Evolutionary conservation across 2,888 invertebrate species (phyloP).

Genomic region (Atrina japonica): DNA sequence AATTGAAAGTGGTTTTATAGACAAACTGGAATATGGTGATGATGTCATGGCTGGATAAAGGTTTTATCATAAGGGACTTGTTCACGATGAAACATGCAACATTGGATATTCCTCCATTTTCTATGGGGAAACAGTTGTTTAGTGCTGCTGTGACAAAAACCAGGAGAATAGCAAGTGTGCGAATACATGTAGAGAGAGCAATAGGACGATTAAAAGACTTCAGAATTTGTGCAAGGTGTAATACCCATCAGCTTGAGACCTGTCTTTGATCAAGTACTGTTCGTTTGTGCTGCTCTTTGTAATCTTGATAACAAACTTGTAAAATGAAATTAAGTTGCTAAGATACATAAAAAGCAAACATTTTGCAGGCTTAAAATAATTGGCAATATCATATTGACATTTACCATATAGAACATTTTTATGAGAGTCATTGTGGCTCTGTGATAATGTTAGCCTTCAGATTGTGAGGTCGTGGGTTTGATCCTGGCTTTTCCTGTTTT

Average conservation of each 20-base stretch:
- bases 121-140: constrained; percentile 32
- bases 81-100: constrained; percentile 35
- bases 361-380: no score
- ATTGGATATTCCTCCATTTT: constrained; percentile 44
- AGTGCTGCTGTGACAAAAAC: constrained; percentile 32
- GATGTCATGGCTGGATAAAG: constrained; percentile 42
- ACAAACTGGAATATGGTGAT: constrained; percentile 29
- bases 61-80: constrained; percentile 32
- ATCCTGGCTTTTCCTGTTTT: no score
- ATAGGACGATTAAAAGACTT: constrained; percentile 6
- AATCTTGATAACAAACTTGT: constrained; percentile 16
- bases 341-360: no score
- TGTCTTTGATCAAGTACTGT: neutral
- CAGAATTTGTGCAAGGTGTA: constrained; percentile 4
- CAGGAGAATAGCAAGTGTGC: constrained; percentile 26
- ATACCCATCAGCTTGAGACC: constrained; percentile 2
- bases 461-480: no score
- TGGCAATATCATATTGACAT: no score
- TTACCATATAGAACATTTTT: no score
- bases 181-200: constrained; percentile 44
- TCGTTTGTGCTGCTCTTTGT: constrained; percentile 10
- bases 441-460: no score
- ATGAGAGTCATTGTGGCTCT: no score
- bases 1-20: no score
- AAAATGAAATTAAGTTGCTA: neutral